Conservation (phyloP, 2,797 vertebrate species). For the Semotilus atromaculatus region DNA sequence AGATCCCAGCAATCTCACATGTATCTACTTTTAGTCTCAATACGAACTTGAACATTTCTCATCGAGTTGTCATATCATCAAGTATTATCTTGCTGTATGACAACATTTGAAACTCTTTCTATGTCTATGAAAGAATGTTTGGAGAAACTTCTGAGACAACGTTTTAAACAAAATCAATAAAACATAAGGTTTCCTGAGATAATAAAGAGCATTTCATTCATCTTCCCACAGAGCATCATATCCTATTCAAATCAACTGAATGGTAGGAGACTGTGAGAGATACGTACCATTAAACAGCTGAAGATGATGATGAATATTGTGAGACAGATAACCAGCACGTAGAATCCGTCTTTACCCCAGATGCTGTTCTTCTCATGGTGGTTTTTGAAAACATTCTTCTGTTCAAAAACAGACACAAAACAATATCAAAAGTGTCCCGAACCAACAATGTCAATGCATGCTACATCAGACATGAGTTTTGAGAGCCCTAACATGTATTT, state of each 20-base stretch:
- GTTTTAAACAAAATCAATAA: background rate
- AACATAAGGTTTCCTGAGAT: background rate
- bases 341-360: conserved; percentile 90
- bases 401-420: conserved; percentile 43
- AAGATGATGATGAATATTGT: conserved; percentile 88
- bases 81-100: background rate
- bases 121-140: background rate
- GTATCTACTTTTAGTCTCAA: background rate
- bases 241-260: background rate
- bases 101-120: background rate
- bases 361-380: conserved; percentile 85
- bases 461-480: conserved; percentile 41
- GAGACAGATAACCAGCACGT: conserved; percentile 87
- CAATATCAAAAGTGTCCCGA: background rate
- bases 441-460: background rate
- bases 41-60: background rate
- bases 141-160: background rate
- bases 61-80: background rate
- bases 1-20: background rate
- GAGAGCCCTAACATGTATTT: background rate
- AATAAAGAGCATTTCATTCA: background rate
- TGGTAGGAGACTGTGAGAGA: background rate
- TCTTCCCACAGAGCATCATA: background rate
- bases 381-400: conserved; percentile 88
- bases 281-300: conserved; percentile 88